A percentile compares a stretch with the other conserved stretches of the same genome.
Conservation (phyloP, 2,797 vertebrate genomes). For the Enteromius anoplus region DNA sequence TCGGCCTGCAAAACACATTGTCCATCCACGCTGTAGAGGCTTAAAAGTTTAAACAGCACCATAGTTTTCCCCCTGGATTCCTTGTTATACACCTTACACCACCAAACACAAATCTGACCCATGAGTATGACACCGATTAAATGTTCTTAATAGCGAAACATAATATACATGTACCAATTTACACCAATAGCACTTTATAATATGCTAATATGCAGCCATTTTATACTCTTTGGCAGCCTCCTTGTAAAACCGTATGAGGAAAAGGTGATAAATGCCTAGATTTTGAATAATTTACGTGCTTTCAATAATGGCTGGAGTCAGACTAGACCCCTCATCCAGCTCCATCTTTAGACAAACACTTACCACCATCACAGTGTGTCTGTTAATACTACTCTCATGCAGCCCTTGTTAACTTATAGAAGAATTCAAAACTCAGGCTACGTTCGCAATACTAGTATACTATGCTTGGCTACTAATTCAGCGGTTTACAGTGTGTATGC, state of each 20-base stretch:
- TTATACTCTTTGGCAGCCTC: constrained; percentile 54
- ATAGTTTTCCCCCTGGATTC: constrained; percentile 45
- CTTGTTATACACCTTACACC: constrained; percentile 9
- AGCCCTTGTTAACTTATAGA: constrained; percentile 22
- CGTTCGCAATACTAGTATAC: constrained; percentile 1
- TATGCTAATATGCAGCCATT: constrained; percentile 29
- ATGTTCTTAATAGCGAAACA: constrained; percentile 9
- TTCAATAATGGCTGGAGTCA: background rate
- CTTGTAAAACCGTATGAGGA: background rate
- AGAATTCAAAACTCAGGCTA: background rate
- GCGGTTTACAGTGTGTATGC: constrained; percentile 16
- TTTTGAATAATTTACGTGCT: background rate
- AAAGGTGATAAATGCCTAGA: constrained; percentile 22
- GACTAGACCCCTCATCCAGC: background rate
- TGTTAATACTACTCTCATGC: background rate
- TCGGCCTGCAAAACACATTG: background rate
- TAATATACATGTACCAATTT: constrained; percentile 21
- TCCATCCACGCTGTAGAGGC: constrained; percentile 18
- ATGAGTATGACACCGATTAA: constrained; percentile 30
- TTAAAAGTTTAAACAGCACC: constrained; percentile 53
- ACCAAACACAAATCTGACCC: constrained; percentile 28
- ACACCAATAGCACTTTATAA: constrained; percentile 32
- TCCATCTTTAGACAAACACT: background rate
- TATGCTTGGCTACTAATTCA: background rate
- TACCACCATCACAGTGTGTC: constrained; percentile 21